These are phyloP conservation scores for Leptinotarsa tumamoca DNA, from an alignment of 2,888 invertebrate species.

Conservation along the genomic window DNA sequence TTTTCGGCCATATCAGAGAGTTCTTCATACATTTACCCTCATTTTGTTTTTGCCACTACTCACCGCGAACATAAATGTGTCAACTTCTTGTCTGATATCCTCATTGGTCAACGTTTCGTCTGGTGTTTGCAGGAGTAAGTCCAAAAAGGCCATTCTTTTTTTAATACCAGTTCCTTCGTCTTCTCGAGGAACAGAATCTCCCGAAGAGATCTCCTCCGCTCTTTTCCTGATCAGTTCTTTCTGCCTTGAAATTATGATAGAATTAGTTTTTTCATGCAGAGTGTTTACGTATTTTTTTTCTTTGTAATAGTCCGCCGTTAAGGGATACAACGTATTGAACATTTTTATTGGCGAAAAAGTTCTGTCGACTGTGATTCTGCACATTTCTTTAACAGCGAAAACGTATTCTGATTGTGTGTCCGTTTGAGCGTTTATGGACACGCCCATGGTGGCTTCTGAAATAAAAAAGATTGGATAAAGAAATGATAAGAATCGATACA, in stretches of 20 bases:
- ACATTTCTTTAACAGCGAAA: conserved; percentile 73
- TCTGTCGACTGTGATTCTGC: conserved; percentile 57
- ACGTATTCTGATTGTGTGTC: conserved; percentile 79
- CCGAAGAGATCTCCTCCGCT: conserved; percentile 7
- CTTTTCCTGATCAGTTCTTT: conserved; percentile 34
- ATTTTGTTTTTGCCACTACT: conserved; percentile 36
- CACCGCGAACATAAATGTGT: conserved; percentile 82
- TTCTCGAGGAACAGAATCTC: conserved; percentile 13
- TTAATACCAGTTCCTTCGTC: conserved; percentile 57
- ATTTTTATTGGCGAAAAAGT: conserved; percentile 67
- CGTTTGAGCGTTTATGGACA: conserved; percentile 77
- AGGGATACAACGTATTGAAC: conserved; percentile 66
- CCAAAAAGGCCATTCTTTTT: conserved; percentile 76
- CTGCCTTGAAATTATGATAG: conserved; percentile 65
- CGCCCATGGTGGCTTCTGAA: conserved; percentile 87
- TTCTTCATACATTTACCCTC: too few relatives aligned
- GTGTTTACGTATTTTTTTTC: conserved; percentile 64
- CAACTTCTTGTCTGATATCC: conserved; percentile 77
- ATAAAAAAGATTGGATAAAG: not conserved
- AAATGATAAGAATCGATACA: not conserved
- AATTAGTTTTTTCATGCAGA: conserved; percentile 70
- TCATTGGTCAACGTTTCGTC: conserved; percentile 71
- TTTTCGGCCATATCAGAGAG: too few relatives aligned
- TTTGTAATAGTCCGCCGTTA: conserved; percentile 71
- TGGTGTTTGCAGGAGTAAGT: conserved; percentile 71